Evolutionary conservation across 2,888 invertebrate species (phyloP).

Genomic region (Monoplex corrugatus): DNA sequence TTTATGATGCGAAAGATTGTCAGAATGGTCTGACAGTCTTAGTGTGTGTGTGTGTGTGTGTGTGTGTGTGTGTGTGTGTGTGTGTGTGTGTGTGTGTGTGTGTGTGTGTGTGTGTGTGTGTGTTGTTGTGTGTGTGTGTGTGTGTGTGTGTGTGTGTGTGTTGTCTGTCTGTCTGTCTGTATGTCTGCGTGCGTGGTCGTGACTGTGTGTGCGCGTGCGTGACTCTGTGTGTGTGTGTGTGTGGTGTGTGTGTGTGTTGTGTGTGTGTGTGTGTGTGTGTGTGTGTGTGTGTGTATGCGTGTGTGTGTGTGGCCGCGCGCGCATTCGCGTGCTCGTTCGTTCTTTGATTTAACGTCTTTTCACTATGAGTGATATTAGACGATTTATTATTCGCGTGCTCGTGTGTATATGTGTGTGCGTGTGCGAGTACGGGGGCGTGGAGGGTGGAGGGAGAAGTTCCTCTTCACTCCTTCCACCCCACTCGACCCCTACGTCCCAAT

Average conservation of each 20-base stretch:
- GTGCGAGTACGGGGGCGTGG: too few relatives aligned
- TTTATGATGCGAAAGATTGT: too few relatives aligned
- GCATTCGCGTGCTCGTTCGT: not conserved
- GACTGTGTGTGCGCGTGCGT: not conserved
- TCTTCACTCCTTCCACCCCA: too few relatives aligned
- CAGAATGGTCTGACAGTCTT: too few relatives aligned
- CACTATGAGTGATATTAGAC: too few relatives aligned
- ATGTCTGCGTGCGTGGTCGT: not conserved
- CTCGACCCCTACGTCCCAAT: too few relatives aligned
- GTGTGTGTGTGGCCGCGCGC: not conserved
- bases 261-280: not conserved
- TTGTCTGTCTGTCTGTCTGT: not conserved
- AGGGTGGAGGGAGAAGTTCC: too few relatives aligned
- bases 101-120: constrained; percentile 17
- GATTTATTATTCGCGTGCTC: too few relatives aligned
- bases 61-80: too few relatives aligned
- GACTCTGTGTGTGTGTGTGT: not conserved
- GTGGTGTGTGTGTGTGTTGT: not conserved
- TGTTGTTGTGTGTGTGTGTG: not conserved
- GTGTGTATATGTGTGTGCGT: too few relatives aligned
- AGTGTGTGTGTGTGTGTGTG: not conserved
- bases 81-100: too few relatives aligned
- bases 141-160: constrained; percentile 4
- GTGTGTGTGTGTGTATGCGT: not conserved
- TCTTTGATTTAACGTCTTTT: too few relatives aligned